These are phyloP conservation scores for Cosmorhoe ocellata DNA, from an alignment of 2,888 invertebrate species.

Conservation along the genomic window DNA sequence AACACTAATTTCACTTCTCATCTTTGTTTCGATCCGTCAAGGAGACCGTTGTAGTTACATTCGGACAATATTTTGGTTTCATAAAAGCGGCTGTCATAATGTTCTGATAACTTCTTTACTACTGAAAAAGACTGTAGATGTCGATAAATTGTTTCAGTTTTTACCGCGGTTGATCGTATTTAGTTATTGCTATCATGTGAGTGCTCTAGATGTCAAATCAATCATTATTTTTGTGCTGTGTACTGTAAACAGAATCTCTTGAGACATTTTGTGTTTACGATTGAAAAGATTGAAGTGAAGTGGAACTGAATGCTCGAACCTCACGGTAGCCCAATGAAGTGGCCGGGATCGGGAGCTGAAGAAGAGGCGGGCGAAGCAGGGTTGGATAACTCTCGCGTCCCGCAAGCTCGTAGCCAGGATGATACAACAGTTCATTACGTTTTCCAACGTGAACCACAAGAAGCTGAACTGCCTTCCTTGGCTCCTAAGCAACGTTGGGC, in stretches of 20 bases:
- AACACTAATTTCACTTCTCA: slow-evolving; percentile 58
- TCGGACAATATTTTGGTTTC: slow-evolving; percentile 80
- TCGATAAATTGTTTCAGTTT: slow-evolving; percentile 55
- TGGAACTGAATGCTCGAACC: slow-evolving; percentile 82
- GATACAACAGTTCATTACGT: slow-evolving; percentile 97
- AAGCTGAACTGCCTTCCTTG: slow-evolving; percentile 89
- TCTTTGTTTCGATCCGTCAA: slow-evolving; percentile 83
- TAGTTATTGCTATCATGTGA: slow-evolving; percentile 63
- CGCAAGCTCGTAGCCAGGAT: slow-evolving; percentile 87
- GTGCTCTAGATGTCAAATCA: slow-evolving; percentile 44
- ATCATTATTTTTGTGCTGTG: slow-evolving; percentile 48
- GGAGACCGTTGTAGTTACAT: slow-evolving; percentile 69
- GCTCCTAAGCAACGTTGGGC: slow-evolving; percentile 93
- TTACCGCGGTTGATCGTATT: slow-evolving; percentile 44
- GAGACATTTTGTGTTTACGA: slow-evolving; percentile 65
- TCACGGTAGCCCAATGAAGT: slow-evolving; percentile 88
- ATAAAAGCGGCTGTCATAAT: slow-evolving; percentile 76
- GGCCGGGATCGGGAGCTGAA: slow-evolving; percentile 87
- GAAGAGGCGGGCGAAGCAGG: slow-evolving; percentile 83
- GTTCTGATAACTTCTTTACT: slow-evolving; percentile 65
- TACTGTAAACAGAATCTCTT: slow-evolving; percentile 51
- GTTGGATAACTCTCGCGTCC: slow-evolving; percentile 84
- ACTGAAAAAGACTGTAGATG: slow-evolving; percentile 64
- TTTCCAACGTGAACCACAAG: slow-evolving; percentile 90
- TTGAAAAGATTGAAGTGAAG: slow-evolving; percentile 60